phyloP scores from a whole-genome alignment of 2,888 invertebrate genomes.

The Tiliacea aurago region DNA sequence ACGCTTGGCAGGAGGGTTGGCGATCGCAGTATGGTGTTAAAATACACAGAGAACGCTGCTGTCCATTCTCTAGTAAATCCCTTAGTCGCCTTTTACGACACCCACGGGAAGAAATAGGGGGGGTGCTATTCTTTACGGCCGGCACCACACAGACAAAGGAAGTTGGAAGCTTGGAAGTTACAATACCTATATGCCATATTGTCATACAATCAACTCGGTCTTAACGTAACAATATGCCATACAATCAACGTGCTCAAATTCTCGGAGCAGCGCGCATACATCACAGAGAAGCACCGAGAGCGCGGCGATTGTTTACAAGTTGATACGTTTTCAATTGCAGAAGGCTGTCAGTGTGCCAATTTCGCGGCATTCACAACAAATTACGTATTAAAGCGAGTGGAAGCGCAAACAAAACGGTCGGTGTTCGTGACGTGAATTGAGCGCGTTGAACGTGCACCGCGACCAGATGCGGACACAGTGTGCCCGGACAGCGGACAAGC shows the following conservation, averaged over 20 bases:
- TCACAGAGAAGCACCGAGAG: constrained; percentile 31
- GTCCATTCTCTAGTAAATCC: too few species aligned
- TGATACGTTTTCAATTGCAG: constrained; percentile 87
- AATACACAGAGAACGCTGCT: too few species aligned
- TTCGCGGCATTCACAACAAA: constrained; percentile 89
- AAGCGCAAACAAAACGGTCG: constrained; percentile 88
- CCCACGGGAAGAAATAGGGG: too few species aligned
- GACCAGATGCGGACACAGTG: constrained; percentile 50
- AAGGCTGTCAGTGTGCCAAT: constrained; percentile 87
- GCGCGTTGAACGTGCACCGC: constrained; percentile 73
- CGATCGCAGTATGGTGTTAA: too few species aligned
- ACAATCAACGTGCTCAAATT: neutral
- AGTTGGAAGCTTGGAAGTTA: too few species aligned
- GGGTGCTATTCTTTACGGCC: too few species aligned
- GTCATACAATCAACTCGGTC: neutral
- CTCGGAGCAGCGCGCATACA: constrained; percentile 20
- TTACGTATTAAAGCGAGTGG: constrained; percentile 90
- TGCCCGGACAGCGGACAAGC: constrained; percentile 51
- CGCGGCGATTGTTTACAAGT: constrained; percentile 76
- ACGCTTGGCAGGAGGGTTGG: too few species aligned
- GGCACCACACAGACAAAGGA: too few species aligned
- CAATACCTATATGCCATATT: neutral
- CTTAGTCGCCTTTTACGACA: too few species aligned
- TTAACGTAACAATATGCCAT: neutral
- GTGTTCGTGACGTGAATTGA: constrained; percentile 89